phyloP scores from a whole-genome alignment of 1,140 invertebrate species.

The Dolichoris vasculosae region DNA sequence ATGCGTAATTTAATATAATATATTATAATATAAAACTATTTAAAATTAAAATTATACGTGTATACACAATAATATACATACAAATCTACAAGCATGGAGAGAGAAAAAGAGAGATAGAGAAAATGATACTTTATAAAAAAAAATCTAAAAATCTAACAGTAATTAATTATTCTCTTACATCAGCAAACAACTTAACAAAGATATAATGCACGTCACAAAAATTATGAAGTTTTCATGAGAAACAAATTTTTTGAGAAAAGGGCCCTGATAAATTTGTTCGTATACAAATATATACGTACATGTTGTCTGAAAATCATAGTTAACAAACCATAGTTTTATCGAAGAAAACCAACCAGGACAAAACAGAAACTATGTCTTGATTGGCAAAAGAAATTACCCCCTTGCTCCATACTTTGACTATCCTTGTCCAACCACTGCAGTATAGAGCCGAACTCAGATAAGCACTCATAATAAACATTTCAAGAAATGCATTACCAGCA shows the following conservation, averaged over 20 bases:
- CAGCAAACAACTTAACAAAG: neutral
- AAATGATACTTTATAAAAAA: too few relatives aligned
- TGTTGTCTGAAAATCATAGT: neutral
- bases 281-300: neutral
- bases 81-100: too few relatives aligned
- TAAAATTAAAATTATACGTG: too few relatives aligned
- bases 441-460: neutral
- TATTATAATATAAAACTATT: too few relatives aligned
- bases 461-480: neutral
- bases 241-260: conserved; percentile 28
- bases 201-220: neutral
- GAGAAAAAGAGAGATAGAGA: too few relatives aligned
- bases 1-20: too few relatives aligned
- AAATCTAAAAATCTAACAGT: too few relatives aligned
- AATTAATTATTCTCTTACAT: neutral
- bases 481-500: neutral
- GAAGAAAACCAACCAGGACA: neutral
- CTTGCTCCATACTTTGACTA: too few relatives aligned
- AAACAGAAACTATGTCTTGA: neutral
- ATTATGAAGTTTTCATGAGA: conserved; percentile 12
- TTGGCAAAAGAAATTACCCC: neutral
- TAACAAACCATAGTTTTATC: neutral
- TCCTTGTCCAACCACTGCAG: neutral
- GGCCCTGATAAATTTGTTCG: neutral
- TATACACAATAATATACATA: too few relatives aligned